Evolutionary conservation across 2,113 vertebrate genomes (phyloP).

Genomic region (Marmota monax): DNA sequence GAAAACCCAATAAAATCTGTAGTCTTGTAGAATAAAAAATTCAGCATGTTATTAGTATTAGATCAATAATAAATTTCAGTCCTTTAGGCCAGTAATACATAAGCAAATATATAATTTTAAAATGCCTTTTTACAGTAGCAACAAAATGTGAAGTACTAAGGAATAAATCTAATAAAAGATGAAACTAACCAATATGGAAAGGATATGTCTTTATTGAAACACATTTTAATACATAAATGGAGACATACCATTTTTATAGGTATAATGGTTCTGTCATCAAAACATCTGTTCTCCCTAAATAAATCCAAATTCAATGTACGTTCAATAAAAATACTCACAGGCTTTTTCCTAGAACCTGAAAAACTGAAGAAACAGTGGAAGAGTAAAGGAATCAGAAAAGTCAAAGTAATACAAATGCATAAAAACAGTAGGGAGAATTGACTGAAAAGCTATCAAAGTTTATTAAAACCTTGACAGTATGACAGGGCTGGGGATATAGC

Average conservation of each 20-base stretch:
- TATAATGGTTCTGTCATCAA: neutral
- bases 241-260: conserved; percentile 4
- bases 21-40: neutral
- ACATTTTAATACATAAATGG: conserved; percentile 20
- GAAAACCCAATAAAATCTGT: conserved; percentile 1
- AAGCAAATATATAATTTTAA: neutral
- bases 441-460: no score
- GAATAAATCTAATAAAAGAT: conserved; percentile 57
- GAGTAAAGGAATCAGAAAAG: neutral
- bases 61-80: neutral
- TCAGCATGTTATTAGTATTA: conserved; percentile 23
- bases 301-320: neutral
- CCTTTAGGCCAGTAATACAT: neutral
- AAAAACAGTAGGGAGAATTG: neutral
- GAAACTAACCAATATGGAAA: conserved; percentile 12
- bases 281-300: neutral
- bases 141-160: conserved; percentile 2
- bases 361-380: neutral
- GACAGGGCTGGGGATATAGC: no score
- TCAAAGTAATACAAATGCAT: neutral
- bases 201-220: conserved; percentile 49
- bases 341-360: neutral
- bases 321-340: conserved; percentile 4
- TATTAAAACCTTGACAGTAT: neutral
- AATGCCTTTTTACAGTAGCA: neutral